Base-by-base conservation (phyloP, 2,797 vertebrate genomes). In the Cossypha niveicapilla region DNA sequence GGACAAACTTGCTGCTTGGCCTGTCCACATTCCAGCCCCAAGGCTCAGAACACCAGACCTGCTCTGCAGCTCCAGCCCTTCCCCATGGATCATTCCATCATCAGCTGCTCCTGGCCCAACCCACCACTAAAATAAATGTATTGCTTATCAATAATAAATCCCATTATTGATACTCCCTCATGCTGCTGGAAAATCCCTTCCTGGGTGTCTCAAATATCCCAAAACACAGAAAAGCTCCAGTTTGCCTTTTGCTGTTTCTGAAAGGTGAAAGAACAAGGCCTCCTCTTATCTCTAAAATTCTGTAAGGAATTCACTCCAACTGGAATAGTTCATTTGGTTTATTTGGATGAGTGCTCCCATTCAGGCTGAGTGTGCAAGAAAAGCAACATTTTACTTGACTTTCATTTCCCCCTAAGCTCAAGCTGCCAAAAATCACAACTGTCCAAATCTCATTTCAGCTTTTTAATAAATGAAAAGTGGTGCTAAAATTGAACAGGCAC, bases 161-260 rank as follows among this genome's bases (percentile, higher is more conserved):
- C 25, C 34, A 2, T 37, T 42, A 22, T 3, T 34, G 13, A 14
- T 7, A 7, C 7, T 8, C 45, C 50, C 15, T 8, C 13, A 4
- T 0, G 19, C 47, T 19, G 34, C 70, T 25, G 54, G 32, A n/a
- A 77, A 81, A 54, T 10, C 12, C 54, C 48, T 35, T 30, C 50
- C 41, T 0, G 1, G 5, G 9, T 2, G 7, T 3, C 56, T 50
- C 25, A 7, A 34, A 44, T 3, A 5, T 6, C 57, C 63, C 57
- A 7, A 35, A 42, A 2, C 42, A 8, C 23, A 13, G 17, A 7
- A 62, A 66, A 57, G 8, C 8, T 35, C 35, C 2, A 1, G 3
- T 58, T 76, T 18, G 3, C 5, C 37, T 51, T 27, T 4, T 6
- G 15, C 7, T 34, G 5, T 4, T 66, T 7, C 56, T 25, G 39